phyloP scores from a whole-genome alignment of 2,113 vertebrate species.

The Tylochromis polylepis region DNA sequence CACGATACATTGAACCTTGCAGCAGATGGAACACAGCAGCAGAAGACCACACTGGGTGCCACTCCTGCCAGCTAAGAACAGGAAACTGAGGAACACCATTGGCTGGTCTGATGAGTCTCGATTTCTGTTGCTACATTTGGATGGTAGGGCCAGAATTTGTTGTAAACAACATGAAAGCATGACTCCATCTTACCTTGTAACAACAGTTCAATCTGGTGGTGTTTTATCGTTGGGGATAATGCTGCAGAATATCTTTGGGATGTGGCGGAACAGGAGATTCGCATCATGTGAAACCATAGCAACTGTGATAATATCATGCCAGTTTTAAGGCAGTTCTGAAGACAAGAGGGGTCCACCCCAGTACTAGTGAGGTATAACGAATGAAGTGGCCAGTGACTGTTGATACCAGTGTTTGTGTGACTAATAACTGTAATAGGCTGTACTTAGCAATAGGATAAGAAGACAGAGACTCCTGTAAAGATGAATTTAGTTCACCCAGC shows the following conservation, averaged over 20 bases:
- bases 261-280: neutral
- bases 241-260: neutral
- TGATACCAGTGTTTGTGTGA: neutral
- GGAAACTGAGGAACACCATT: neutral
- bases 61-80: neutral
- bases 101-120: neutral
- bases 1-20: neutral
- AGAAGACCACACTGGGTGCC: neutral
- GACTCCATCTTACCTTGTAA: neutral
- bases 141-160: no score
- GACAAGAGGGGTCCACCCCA: neutral
- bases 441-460: neutral
- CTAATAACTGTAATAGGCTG: neutral
- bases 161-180: no score
- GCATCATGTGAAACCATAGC: neutral
- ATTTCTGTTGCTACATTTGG: neutral
- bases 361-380: neutral
- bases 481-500: neutral
- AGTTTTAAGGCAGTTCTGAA: neutral
- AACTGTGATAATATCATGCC: neutral
- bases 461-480: neutral
- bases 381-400: neutral
- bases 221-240: neutral
- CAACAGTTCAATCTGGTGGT: neutral
- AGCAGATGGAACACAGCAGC: neutral